Conservation (phyloP, 2,113 vertebrate genomes). For the Cathartes aura region DNA sequence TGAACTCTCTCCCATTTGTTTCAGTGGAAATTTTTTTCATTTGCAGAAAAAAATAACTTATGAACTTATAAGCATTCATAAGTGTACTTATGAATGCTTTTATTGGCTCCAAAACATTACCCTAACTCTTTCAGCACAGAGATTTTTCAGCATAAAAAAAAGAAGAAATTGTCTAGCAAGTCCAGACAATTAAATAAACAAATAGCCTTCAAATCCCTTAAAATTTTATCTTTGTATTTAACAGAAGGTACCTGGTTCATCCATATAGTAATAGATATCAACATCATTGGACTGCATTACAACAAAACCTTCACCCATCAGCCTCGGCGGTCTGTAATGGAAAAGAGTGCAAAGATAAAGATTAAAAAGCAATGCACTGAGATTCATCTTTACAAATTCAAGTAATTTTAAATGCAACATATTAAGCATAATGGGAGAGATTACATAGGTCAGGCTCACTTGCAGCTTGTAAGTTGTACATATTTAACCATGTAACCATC, state of each 20-base stretch:
- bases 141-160: background rate
- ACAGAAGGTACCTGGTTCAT: constrained; percentile 88
- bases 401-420: background rate
- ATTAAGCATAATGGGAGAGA: background rate
- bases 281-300: constrained; percentile 99
- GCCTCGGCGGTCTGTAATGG: constrained; percentile 86
- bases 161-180: background rate
- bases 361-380: background rate
- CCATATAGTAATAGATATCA: constrained; percentile 98
- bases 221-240: background rate
- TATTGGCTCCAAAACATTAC: background rate
- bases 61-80: background rate
- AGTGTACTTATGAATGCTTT: fast-evolving
- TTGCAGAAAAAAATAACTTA: background rate
- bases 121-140: background rate
- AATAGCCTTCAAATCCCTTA: background rate
- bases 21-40: background rate
- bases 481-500: background rate
- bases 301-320: constrained; percentile 99
- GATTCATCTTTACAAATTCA: background rate
- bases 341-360: background rate
- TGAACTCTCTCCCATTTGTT: background rate
- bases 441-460: background rate
- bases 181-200: background rate
- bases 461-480: background rate